Base-by-base conservation (phyloP, 2,797 vertebrate species). In the Gadopsis bispinosus region DNA sequence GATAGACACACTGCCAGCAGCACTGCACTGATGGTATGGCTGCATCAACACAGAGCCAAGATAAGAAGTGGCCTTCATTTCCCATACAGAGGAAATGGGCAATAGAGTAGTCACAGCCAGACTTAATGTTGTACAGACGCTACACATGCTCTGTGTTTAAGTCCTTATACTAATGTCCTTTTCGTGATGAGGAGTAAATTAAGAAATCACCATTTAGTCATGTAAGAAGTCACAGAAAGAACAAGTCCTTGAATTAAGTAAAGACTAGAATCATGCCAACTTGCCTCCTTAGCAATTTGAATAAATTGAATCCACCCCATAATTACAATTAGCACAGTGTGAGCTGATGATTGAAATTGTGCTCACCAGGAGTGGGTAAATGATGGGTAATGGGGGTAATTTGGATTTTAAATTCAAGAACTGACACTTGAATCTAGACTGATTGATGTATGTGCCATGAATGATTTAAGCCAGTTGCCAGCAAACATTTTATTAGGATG, bases 301-400 rank as follows among this genome's bases (percentile, higher is more conserved):
- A 95, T 94, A 93, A 94, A 95, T 94, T 92, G 91, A 94, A 94
- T 93, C 90, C 93, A 94, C 89, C 93, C 94, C 92, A 93, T 96
- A 95, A 96, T 96, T 96, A 96, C 94, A 96, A 96, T 96, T 96
- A 95, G 93, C 94, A 91, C 94, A 94, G 94, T 95, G 93, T 94
- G 94, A 95, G 93, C 88, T 92, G 93, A 94, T 95, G 94, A 96
- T 94, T 95, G 93, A 95, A 94, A 94, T 87, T 94, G 90, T 94
- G 93, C 94, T 95, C 93, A 92, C 91, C 87, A 93, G 90, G 94
- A 95, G 95, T 93, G 93, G 93, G 86, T 94, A 94, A 95, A 94
- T 95, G 92, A 94, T 74, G 93, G 90, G 93, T 95, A 95, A 95
- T 95, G 91, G 90, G 89, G 84, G 89, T 94, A 95, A 95, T 96